Conservation (phyloP, 2,888 invertebrate species). For the Rhopalosiphum nymphaeae region DNA sequence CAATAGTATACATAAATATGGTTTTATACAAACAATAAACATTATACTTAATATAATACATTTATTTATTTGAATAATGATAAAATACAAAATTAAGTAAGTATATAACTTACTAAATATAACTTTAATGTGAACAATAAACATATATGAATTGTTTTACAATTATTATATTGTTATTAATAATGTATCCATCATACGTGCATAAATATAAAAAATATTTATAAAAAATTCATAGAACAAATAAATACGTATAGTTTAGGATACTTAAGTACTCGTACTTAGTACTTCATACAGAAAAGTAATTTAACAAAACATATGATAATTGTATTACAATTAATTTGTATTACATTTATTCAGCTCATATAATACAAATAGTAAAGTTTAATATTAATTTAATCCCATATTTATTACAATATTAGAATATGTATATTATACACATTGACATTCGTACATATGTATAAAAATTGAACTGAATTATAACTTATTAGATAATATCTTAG, state of each 20-base stretch:
- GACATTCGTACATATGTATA: not conserved
- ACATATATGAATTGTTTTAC: not conserved
- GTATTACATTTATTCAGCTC: no score
- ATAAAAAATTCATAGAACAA: not conserved
- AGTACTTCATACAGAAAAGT: not conserved
- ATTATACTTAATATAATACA: not conserved
- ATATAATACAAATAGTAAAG: not conserved
- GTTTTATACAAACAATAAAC: not conserved
- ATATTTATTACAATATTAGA: not conserved
- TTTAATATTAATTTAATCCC: not conserved
- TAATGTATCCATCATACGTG: not conserved
- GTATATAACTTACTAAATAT: not conserved
- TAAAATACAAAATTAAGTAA: not conserved
- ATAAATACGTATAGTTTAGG: not conserved
- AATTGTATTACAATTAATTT: no score
- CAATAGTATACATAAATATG: not conserved
- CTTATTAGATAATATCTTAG: not conserved
- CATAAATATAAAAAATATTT: not conserved
- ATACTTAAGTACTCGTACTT: no score
- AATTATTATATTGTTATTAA: not conserved
- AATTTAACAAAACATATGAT: not conserved
- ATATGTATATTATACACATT: no score
- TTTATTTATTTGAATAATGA: no score
- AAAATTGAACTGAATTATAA: not conserved
- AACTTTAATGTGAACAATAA: not conserved